Percentiles rank a stretch among this genome's conserved stretches.
phyloP scores from a whole-genome alignment of 2,113 vertebrate species.

The Psilopogon haemacephalus region DNA sequence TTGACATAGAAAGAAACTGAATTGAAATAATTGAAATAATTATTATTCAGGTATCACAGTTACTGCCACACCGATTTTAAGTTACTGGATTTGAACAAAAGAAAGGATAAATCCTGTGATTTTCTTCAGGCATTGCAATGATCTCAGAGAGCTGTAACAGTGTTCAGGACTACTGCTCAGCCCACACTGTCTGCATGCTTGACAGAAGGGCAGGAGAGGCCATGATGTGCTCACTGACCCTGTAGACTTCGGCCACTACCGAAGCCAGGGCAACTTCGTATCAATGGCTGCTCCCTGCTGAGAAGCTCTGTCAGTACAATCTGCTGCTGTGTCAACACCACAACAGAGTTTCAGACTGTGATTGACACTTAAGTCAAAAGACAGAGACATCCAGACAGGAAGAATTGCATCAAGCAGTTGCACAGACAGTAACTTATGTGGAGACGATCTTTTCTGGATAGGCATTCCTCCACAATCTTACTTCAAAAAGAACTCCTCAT shows the following conservation, averaged over 20 bases:
- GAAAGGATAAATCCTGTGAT: neutral
- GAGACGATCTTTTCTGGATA: neutral
- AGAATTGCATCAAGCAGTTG: neutral
- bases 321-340: neutral
- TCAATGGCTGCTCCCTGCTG: neutral
- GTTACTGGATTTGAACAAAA: neutral
- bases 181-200: accelerated
- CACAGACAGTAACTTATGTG: neutral
- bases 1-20: neutral
- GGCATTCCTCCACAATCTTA: neutral
- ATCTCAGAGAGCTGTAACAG: neutral
- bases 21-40: neutral
- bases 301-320: neutral
- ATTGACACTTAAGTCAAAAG: neutral
- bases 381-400: neutral
- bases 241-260: neutral
- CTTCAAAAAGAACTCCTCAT: neutral
- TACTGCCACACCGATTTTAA: neutral
- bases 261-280: neutral
- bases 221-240: accelerated
- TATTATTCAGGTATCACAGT: neutral
- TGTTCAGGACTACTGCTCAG: neutral
- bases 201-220: neutral
- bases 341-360: neutral
- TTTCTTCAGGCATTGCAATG: neutral